Percentiles rank a stretch among this genome's conserved stretches.
These are phyloP conservation scores for Drosophila lacicola DNA, from an alignment of 2,888 invertebrate species.

Conservation along the genomic window DNA sequence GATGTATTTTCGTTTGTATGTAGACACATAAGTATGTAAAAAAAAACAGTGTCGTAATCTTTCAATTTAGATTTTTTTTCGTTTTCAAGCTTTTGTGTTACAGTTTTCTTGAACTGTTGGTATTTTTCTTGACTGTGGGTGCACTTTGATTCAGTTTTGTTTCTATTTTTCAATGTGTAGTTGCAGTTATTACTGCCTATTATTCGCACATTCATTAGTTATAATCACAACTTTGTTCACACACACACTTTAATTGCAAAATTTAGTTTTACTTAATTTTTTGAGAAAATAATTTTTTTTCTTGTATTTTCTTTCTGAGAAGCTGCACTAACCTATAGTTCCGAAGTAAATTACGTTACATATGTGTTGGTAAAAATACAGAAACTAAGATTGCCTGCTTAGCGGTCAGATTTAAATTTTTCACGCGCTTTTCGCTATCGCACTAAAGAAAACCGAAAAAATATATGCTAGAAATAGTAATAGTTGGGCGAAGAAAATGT, in stretches of 20 bases:
- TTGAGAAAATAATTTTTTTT: constrained; percentile 23
- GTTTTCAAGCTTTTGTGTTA: constrained; percentile 61
- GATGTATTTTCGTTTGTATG: constrained; percentile 15
- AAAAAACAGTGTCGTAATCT: constrained; percentile 71
- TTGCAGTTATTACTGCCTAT: constrained; percentile 24
- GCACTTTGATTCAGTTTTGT: constrained; percentile 45
- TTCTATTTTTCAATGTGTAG: constrained; percentile 39
- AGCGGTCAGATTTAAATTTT: constrained; percentile 47
- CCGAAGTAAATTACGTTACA: background rate
- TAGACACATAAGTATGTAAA: constrained; percentile 39
- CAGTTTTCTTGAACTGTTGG: constrained; percentile 55
- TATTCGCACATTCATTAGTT: constrained; percentile 50
- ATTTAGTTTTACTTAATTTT: constrained; percentile 25
- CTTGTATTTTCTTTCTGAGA: constrained; percentile 14
- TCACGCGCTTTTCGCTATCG: constrained; percentile 31
- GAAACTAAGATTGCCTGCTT: constrained; percentile 9
- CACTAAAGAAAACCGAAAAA: constrained; percentile 40
- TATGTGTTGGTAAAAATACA: background rate
- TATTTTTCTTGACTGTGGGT: constrained; percentile 34
- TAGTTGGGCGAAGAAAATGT: constrained; percentile 60
- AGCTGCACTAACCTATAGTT: constrained; percentile 14
- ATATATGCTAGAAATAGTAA: constrained; percentile 27
- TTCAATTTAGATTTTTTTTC: constrained; percentile 71
- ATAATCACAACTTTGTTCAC: constrained; percentile 28
- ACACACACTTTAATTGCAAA: constrained; percentile 29